Evolutionary conservation across 2,797 vertebrate genomes (phyloP), one percentile per base, ranked within the genome.

Genomic region (Neosilurus mollespiculum): DNA sequence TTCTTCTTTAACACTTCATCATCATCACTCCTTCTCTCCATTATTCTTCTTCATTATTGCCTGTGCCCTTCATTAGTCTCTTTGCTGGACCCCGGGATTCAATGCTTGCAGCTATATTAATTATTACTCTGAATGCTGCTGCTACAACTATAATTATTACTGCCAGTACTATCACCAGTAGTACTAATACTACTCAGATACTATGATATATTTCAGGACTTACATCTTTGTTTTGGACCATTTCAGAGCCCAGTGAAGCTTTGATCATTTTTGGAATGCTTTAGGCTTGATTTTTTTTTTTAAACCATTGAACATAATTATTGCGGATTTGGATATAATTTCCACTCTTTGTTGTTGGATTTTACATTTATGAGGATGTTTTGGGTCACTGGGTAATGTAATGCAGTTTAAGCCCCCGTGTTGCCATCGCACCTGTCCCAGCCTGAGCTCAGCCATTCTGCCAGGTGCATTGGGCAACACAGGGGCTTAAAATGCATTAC

Each of bases 381-480:
- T 9, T 16, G 75, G 76, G 37, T 64, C n/a, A 26, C 22, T 1
- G 61, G n/a, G n/a, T 51, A 51, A 78, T 62, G 54, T 15, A 24
- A 51, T 20, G 37, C 59, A 51, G 76, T 26, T 26, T 10, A 22
- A 10, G 71, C 71, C 49, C 49, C 16, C 53, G 53, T 34, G 15
- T 53, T 18, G 67, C 86, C 85, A 75, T 77, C 84, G 53, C 78
- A 80, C 76, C 67, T 81, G 82, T 61, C 82, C 61, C 66, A n/a
- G 37, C n/a, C 72, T 15, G 37, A 65, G 56, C 78, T 24, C 66
- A 15, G 65, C 20, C 26, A 7, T 24, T 10, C 37, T 78, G 37
- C 76, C 76, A 64, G 59, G 37, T 64, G 76, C 16, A 26, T 1
- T 2, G 22, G 34, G 58, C 56, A 77, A 61, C 22, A 49, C 18